Conservation (phyloP, 2,888 invertebrate species). For the Dugesia japonica region DNA sequence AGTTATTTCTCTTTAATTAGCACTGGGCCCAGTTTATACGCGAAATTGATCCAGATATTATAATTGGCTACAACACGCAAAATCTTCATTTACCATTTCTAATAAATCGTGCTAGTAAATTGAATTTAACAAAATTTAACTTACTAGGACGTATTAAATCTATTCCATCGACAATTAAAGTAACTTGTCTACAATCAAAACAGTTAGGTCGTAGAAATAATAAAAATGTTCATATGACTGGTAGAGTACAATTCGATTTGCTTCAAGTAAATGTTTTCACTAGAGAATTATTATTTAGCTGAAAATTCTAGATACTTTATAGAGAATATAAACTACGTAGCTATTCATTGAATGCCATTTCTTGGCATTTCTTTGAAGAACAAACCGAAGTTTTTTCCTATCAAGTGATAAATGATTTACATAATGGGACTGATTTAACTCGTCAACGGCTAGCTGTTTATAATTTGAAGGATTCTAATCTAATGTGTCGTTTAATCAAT, state of each 20-base stretch:
- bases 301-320: conserved; percentile 57
- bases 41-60: conserved; percentile 79
- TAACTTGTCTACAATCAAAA: conserved; percentile 75
- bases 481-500: conserved; percentile 76
- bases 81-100: conserved; percentile 96
- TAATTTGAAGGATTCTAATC: conserved; percentile 88
- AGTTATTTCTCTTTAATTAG: conserved; percentile 45
- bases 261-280: conserved; percentile 54
- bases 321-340: conserved; percentile 90
- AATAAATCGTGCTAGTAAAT: conserved; percentile 72
- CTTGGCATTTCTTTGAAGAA: conserved; percentile 80
- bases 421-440: conserved; percentile 79
- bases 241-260: conserved; percentile 85
- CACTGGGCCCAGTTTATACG: conserved; percentile 87
- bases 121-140: conserved; percentile 54
- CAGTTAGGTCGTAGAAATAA: conserved; percentile 90
- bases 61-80: conserved; percentile 96
- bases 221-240: conserved; percentile 86
- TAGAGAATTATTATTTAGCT: neutral
- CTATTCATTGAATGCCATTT: conserved; percentile 89
- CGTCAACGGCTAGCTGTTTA: conserved; percentile 82
- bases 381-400: conserved; percentile 99
- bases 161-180: conserved; percentile 59
- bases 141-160: conserved; percentile 68
- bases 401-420: conserved; percentile 86